A percentile compares a stretch with the other conserved stretches of the same genome.
Conservation (phyloP, 1,140 invertebrate species). For the Drosophila quadrilineata region DNA sequence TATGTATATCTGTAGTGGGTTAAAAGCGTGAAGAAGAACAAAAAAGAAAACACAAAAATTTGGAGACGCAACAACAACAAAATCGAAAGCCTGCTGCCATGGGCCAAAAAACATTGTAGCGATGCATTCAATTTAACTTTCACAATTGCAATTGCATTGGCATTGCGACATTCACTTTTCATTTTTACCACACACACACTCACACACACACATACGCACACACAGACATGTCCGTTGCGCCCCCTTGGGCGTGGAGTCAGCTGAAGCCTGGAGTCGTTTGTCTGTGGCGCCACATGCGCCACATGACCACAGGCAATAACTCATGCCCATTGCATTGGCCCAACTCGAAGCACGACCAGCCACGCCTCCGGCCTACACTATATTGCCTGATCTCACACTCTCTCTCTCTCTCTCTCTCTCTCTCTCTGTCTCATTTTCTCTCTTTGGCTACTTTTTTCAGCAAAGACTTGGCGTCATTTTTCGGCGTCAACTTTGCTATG, state of each 20-base stretch:
- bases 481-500: slow-evolving; percentile 53
- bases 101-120: slow-evolving; percentile 37
- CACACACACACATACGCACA: background rate
- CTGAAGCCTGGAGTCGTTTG: slow-evolving; percentile 2
- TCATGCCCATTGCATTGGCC: slow-evolving; percentile 19
- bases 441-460: too few relatives aligned
- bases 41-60: background rate
- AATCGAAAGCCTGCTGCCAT: slow-evolving; percentile 5
- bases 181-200: slow-evolving; percentile 12
- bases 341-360: background rate
- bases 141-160: slow-evolving; percentile 52
- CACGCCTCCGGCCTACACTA: too few relatives aligned
- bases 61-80: background rate
- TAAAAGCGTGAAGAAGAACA: background rate
- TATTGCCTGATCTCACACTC: background rate
- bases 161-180: slow-evolving; percentile 56
- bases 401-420: background rate
- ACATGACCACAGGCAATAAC: slow-evolving; percentile 54
- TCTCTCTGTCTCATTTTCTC: background rate
- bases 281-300: slow-evolving; percentile 52
- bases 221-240: too few relatives aligned
- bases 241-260: slow-evolving; percentile 16
- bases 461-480: slow-evolving; percentile 55
- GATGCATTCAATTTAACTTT: slow-evolving; percentile 56
- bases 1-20: too few relatives aligned